Base-by-base conservation (phyloP, 2,888 invertebrate species). In the Tromatobia lineatoria region DNA sequence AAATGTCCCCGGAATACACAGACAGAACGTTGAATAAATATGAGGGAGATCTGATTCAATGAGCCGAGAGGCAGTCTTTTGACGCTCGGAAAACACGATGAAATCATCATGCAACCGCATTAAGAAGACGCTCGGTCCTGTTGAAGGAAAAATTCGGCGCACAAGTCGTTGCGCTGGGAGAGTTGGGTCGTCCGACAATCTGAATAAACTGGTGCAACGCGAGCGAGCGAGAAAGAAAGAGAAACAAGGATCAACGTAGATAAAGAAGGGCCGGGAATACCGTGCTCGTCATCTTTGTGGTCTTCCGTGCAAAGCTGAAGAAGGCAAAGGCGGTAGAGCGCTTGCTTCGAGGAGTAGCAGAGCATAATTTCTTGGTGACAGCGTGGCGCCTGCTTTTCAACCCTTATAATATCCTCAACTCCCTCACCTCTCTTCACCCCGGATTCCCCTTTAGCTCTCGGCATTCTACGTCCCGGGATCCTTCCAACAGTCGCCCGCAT, bases 331-430 rank as follows among this genome's bases (percentile, higher is more conserved):
- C 64, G 80, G 76, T 50, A 67, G 74, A 74, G 80, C 76, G 80
- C 61, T 80, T 69, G 80, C 80, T 80, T 83, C 77, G 77, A 75
- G 82, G 73, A 83, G 85, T 88, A 90, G 90, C 90, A 88, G 88
- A 88, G 92, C 90, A 91, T 93, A 92, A 92, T 93, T 93, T 92
- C 91, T 91, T 86, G 91, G 91, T 91, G 93, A 93, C 93, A 92
- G 91, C 90, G 87, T 87, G 90, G 89, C 89, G 89, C 89, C 91
- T 89, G 91, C 92, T 92, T 93, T 92, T 93, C 92, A 92, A 91
- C 92, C 92, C 91, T 92, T 92, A 91, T 92, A 93, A 93, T 93
- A 93, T 93, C 90, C 88, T 90, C 90, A 88, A 88, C 90, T 89
- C 89, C 88, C 88, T 83, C 87, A 80, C 74, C 59, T 25, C 66